Percentiles rank a stretch among this genome's conserved stretches.
phyloP scores from a whole-genome alignment of 2,113 vertebrate species.

The Trogon melanurus region DNA sequence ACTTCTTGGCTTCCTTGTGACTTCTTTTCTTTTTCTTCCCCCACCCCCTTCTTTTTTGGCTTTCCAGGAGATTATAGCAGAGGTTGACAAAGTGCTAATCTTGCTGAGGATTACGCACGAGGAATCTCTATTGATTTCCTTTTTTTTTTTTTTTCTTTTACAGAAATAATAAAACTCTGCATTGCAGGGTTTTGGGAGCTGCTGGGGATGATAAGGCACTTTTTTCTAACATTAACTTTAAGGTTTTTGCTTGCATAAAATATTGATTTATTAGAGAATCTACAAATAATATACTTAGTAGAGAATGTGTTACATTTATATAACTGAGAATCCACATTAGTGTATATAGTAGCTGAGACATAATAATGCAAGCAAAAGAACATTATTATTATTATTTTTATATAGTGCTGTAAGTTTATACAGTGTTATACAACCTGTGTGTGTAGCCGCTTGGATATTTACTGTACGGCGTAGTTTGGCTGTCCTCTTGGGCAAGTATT shows the following conservation, averaged over 20 bases:
- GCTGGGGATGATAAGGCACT: conserved; percentile 45
- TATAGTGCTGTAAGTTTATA: neutral
- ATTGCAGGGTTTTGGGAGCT: conserved; percentile 60
- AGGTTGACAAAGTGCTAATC: conserved; percentile 56
- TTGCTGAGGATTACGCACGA: conserved; percentile 39
- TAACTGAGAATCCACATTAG: neutral
- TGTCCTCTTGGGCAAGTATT: neutral
- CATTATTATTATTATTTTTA: neutral
- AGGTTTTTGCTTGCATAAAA: conserved; percentile 30
- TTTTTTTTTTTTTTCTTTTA: conserved; percentile 8
- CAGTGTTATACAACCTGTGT: neutral
- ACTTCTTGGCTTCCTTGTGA: neutral
- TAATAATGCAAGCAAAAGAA: neutral
- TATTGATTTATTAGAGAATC: conserved; percentile 39
- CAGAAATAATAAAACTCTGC: conserved; percentile 52
- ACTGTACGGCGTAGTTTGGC: neutral
- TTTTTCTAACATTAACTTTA: conserved; percentile 27
- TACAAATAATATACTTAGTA: neutral
- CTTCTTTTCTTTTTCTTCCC: neutral
- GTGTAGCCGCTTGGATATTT: neutral
- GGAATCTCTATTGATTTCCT: conserved; percentile 56
- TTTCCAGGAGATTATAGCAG: conserved; percentile 54
- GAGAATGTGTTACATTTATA: neutral
- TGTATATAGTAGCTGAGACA: neutral
- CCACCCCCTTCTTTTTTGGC: neutral